A percentile compares a stretch with the other conserved stretches of the same genome.
These are phyloP conservation scores for Campoletis raptor DNA, from an alignment of 2,888 invertebrate genomes.

Conservation along the genomic window DNA sequence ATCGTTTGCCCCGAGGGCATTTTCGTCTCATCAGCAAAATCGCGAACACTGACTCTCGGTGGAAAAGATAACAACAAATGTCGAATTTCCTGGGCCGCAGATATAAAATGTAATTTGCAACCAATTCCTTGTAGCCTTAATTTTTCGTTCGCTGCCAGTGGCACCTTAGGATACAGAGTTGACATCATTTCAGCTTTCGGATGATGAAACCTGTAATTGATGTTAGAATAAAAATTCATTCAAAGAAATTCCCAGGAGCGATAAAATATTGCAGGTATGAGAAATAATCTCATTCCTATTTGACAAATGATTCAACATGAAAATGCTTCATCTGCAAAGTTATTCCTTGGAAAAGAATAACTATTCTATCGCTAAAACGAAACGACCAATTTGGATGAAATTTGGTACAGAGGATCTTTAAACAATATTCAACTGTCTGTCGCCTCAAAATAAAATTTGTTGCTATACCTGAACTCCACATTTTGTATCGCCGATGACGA, in stretches of 20 bases:
- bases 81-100: constrained; percentile 79
- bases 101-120: constrained; percentile 82
- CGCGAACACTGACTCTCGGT: constrained; percentile 81
- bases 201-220: constrained; percentile 80
- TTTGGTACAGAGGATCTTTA: too few relatives aligned
- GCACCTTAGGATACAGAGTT: constrained; percentile 75
- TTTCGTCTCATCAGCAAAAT: constrained; percentile 72
- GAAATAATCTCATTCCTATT: too few relatives aligned
- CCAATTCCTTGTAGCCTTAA: constrained; percentile 78
- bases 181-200: constrained; percentile 80
- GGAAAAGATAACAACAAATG: constrained; percentile 79
- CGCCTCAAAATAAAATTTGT: not conserved
- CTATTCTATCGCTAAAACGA: too few relatives aligned
- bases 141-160: constrained; percentile 72
- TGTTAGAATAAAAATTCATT: not conserved
- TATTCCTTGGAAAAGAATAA: too few relatives aligned
- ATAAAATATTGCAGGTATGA: too few relatives aligned
- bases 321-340: too few relatives aligned
- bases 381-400: too few relatives aligned
- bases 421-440: too few relatives aligned
- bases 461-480: constrained; percentile 80
- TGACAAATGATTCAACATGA: too few relatives aligned
- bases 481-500: constrained; percentile 73
- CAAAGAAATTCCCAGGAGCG: too few relatives aligned
- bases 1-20: constrained; percentile 75